Conservation (phyloP, 2,113 vertebrate species). For the Pleuronectes platessa region DNA sequence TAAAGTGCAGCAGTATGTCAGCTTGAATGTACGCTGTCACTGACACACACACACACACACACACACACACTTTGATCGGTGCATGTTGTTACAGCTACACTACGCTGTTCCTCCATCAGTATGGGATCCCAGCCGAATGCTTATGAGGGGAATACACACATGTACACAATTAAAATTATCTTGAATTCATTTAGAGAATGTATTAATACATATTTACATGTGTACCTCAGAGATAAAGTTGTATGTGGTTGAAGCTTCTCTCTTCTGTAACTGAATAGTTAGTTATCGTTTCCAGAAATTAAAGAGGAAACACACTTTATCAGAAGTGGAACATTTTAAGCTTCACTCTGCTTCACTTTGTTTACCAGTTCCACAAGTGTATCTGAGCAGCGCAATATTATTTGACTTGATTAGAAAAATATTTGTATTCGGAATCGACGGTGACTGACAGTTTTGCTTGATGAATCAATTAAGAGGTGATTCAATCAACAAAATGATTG, state of each 20-base stretch:
- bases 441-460: no score
- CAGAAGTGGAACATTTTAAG: not conserved
- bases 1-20: not conserved
- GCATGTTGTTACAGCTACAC: not conserved
- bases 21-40: no score
- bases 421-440: no score
- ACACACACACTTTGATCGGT: no score
- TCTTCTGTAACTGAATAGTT: not conserved
- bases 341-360: no score
- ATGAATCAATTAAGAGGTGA: no score
- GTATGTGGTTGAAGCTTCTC: not conserved
- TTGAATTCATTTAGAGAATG: not conserved
- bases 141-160: not conserved
- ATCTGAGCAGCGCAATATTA: no score
- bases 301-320: constrained; percentile 8
- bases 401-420: no score
- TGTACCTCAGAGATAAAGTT: not conserved
- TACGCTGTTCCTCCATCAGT: no score
- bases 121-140: not conserved
- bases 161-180: not conserved
- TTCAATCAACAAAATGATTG: no score
- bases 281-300: not conserved
- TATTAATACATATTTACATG: not conserved
- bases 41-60: not conserved
- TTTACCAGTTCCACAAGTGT: no score